Conservation (phyloP, 2,888 invertebrate species). For the Drosophila cognata region DNA sequence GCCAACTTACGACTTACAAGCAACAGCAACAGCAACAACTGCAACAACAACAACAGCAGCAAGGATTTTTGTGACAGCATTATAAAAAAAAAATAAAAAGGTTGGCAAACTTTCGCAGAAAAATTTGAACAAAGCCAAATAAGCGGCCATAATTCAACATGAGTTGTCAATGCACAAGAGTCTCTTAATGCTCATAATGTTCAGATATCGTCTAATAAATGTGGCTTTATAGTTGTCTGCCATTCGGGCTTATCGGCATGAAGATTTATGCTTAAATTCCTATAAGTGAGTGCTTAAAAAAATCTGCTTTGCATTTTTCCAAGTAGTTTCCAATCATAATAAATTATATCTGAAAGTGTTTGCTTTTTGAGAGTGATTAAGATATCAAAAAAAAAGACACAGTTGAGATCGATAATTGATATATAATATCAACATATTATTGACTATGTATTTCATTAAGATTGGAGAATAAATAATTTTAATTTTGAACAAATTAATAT, state of each 20-base stretch:
- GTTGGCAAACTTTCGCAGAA: constrained; percentile 2
- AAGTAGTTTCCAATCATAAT: neutral
- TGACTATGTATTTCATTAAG: neutral
- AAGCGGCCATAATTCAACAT: constrained; percentile 51
- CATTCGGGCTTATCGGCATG: neutral
- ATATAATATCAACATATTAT: neutral
- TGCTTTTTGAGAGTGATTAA: neutral
- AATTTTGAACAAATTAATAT: neutral
- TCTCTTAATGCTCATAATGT: constrained; percentile 40
- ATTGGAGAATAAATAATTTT: neutral
- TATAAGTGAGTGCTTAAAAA: neutral
- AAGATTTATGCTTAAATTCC: neutral
- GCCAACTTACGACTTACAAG: constrained; percentile 49
- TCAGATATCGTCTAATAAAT: constrained; percentile 54
- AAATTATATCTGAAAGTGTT: neutral
- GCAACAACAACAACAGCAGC: constrained; percentile 17
- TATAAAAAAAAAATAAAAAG: neutral
- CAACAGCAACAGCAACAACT: constrained; percentile 12
- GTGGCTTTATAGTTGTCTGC: neutral
- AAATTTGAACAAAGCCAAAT: constrained; percentile 27
- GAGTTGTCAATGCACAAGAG: constrained; percentile 40
- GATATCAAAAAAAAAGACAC: neutral
- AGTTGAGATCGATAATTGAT: neutral
- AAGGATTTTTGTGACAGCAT: constrained; percentile 33
- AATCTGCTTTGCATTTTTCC: neutral